These are phyloP conservation scores for Sitophilus oryzae DNA, from an alignment of 1,140 invertebrate species.

Conservation along the genomic window DNA sequence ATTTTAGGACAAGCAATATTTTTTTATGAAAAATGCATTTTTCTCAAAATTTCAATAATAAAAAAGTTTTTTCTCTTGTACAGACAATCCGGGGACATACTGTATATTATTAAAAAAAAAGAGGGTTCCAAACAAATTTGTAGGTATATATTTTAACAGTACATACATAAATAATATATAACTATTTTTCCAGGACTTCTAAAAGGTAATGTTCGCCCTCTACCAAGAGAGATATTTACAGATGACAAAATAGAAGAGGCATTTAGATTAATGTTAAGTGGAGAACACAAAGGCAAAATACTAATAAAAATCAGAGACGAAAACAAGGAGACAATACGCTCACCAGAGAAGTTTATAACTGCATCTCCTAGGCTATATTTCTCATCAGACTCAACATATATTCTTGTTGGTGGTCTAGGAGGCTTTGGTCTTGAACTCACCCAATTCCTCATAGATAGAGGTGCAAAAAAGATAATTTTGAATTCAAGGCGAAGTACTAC, in stretches of 20 bases:
- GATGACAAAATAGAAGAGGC: constrained; percentile 83
- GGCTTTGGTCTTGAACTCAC: constrained; percentile 93
- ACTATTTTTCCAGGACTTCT: constrained; percentile 54
- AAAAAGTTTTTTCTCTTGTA: too few relatives aligned
- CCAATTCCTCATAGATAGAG: constrained; percentile 80
- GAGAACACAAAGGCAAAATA: constrained; percentile 96
- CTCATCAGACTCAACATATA: constrained; percentile 78
- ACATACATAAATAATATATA: too few relatives aligned
- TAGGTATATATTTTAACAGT: too few relatives aligned
- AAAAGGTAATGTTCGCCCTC: constrained; percentile 74
- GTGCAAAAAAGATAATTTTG: constrained; percentile 78
- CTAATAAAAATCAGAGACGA: constrained; percentile 79
- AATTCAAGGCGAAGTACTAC: constrained; percentile 81
- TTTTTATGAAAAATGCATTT: too few relatives aligned
- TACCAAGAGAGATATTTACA: constrained; percentile 73
- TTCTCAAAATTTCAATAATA: too few relatives aligned
- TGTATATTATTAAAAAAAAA: too few relatives aligned
- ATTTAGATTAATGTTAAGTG: constrained; percentile 91
- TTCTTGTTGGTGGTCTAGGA: constrained; percentile 84
- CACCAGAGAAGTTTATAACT: constrained; percentile 54
- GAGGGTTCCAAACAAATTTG: too few relatives aligned
- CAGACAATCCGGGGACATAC: too few relatives aligned
- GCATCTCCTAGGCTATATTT: constrained; percentile 83
- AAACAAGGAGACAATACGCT: constrained; percentile 50
- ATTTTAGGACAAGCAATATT: too few relatives aligned